Evolutionary conservation across 2,113 vertebrate species (phyloP), one percentile per base, ranked within the genome.

Genomic region (Plecturocebus donacophilus): DNA sequence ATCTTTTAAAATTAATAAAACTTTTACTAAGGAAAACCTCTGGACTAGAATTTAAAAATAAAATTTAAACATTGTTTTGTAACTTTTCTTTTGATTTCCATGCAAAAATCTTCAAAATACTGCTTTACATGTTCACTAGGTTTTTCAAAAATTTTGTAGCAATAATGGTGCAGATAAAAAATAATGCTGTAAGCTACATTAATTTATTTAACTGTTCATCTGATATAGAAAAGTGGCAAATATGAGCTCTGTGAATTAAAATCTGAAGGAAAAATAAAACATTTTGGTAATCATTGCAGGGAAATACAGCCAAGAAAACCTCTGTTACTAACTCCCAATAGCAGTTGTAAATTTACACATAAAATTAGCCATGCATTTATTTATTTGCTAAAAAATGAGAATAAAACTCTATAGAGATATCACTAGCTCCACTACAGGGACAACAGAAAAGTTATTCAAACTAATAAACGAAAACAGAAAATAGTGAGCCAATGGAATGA

Each of bases 21-120:
- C 56, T 68, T 58, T 6, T 52, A 49, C 32, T 76, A 82, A 21
- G 45, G 54, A 82, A 70, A 73, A 75, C 21, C 95, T 68, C 42
- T 96, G 86, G 58, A 90, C 45, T 84, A 30, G 92, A 96, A 86
- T 84, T 70, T 90, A 84, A 80, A 47, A 91, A 81, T 20, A 0
- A 94, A 75, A 96, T 96, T 98, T 97, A 98, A 98, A 98, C 81
- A 97, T 87, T 95, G 35, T 80, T 94, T 95, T 98, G 30, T 96
- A 95, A 77, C 12, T 96, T 81, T 95, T 94, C n/a, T 84, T 95
- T 96, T 97, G 82, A 97, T 27, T 92, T 42, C 66, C n/a, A 84
- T 32, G 97, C 97, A 95, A 80, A 98, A 97, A 30, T 61, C 81
- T 66, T 97, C 47, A 91, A 54, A 97, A 58, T 83, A 97, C 95